phyloP scores from a whole-genome alignment of 2,888 invertebrate genomes.

The Nymphalis urticae region DNA sequence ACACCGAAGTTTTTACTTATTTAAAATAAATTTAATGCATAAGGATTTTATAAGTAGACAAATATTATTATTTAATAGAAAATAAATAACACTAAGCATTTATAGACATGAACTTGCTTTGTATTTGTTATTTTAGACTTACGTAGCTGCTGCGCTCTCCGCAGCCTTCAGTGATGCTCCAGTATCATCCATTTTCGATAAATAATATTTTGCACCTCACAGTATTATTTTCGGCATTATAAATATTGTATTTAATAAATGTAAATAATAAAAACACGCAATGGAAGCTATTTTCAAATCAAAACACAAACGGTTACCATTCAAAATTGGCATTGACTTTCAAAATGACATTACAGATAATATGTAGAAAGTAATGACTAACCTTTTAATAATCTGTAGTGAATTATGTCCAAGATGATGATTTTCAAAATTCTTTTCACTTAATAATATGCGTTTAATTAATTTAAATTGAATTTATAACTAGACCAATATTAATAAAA shows the following conservation, averaged over 20 bases:
- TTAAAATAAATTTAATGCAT: too few species aligned
- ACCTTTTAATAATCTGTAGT: too few species aligned
- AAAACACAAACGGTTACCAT: constrained; percentile 32
- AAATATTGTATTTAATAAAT: not conserved
- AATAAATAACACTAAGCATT: too few species aligned
- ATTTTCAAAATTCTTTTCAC: too few species aligned
- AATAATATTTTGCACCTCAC: constrained; percentile 8
- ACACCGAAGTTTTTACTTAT: too few species aligned
- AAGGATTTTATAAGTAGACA: too few species aligned
- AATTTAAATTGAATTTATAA: too few species aligned
- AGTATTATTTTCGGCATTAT: not conserved
- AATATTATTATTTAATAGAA: too few species aligned
- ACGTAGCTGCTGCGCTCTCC: constrained; percentile 59
- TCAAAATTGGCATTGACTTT: constrained; percentile 27
- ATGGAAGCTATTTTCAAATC: constrained; percentile 8
- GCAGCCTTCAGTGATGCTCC: constrained; percentile 52
- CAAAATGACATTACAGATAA: not conserved
- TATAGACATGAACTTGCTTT: not conserved
- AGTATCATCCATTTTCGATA: constrained; percentile 61
- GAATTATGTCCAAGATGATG: too few species aligned
- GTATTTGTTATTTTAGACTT: constrained; percentile 46
- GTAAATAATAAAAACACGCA: not conserved
- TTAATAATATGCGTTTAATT: too few species aligned
- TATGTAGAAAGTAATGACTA: not conserved
- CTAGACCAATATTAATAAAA: too few species aligned